A percentile compares a stretch with the other conserved stretches of the same genome.
phyloP scores from a whole-genome alignment of 2,888 invertebrate genomes.

The Drosophila prolongata region DNA sequence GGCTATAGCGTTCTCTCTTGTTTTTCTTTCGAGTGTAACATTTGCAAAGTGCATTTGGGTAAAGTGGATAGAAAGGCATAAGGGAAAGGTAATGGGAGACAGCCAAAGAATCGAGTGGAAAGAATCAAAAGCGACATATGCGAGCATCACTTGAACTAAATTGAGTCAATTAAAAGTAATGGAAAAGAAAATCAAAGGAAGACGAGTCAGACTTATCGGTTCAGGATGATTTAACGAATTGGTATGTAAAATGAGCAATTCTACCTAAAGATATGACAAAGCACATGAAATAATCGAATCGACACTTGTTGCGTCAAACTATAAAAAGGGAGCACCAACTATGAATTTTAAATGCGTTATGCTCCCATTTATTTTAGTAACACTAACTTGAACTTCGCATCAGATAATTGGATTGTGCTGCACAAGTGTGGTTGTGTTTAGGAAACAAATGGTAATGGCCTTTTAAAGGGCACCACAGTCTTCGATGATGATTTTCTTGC shows the following conservation, averaged over 20 bases:
- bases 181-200: slow-evolving; percentile 20
- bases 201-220: slow-evolving; percentile 6
- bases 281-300: too few species aligned
- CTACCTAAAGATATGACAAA: background rate
- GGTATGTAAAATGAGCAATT: background rate
- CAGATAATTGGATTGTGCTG: background rate
- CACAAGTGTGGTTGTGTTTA: too few species aligned
- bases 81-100: slow-evolving; percentile 1
- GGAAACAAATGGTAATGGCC: too few species aligned
- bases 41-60: slow-evolving; percentile 22
- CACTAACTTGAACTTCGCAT: background rate
- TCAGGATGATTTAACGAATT: slow-evolving; percentile 11
- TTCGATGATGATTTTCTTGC: slow-evolving; percentile 11
- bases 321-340: too few species aligned
- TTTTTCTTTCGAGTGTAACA: slow-evolving; percentile 12
- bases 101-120: slow-evolving; percentile 19
- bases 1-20: too few species aligned
- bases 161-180: slow-evolving; percentile 40
- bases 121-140: slow-evolving; percentile 31
- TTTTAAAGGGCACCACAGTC: slow-evolving; percentile 24
- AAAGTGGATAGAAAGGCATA: slow-evolving; percentile 16
- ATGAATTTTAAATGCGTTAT: too few species aligned
- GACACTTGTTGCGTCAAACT: too few species aligned
- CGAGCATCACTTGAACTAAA: slow-evolving; percentile 29
- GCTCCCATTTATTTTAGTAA: background rate